These are phyloP conservation scores for Eristalinus aeneus DNA, from an alignment of 2,888 invertebrate genomes.

Conservation along the genomic window DNA sequence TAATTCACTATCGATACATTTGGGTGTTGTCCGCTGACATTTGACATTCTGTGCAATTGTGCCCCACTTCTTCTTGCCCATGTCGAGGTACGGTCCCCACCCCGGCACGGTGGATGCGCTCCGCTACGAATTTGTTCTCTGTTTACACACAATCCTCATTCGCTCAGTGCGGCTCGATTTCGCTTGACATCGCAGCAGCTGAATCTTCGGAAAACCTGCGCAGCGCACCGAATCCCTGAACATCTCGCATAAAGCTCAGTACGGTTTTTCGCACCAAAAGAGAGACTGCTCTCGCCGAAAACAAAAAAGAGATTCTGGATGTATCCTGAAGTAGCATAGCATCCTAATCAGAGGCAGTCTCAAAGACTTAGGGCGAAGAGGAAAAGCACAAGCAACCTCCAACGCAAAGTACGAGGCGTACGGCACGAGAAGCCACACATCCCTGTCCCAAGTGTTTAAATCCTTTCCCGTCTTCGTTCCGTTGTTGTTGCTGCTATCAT, in stretches of 20 bases:
- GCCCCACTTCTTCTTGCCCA: constrained; percentile 48
- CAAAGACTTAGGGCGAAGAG: constrained; percentile 35
- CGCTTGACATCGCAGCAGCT: constrained; percentile 14
- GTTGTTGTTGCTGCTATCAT: neutral
- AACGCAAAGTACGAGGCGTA: constrained; percentile 20
- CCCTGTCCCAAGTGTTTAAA: constrained; percentile 61
- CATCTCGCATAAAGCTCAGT: constrained; percentile 33
- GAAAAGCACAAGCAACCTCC: constrained; percentile 50
- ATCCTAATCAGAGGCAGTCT: constrained; percentile 56
- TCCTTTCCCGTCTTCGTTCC: constrained; percentile 51
- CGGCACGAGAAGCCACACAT: constrained; percentile 51
- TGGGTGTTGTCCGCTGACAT: constrained; percentile 71
- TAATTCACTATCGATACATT: constrained; percentile 67
- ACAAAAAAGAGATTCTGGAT: neutral
- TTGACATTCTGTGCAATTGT: constrained; percentile 61
- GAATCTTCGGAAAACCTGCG: constrained; percentile 67
- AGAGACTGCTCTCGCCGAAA: neutral
- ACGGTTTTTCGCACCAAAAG: neutral
- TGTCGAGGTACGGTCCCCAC: constrained; percentile 27
- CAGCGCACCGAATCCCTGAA: constrained; percentile 41
- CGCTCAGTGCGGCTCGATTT: neutral
- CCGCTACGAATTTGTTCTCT: constrained; percentile 34
- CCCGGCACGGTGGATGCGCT: neutral
- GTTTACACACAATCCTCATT: constrained; percentile 44
- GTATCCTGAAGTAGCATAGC: constrained; percentile 1